A percentile compares a stretch with the other conserved stretches of the same genome.
phyloP scores from a whole-genome alignment of 2,888 invertebrate genomes.

The Acleris emargana region DNA sequence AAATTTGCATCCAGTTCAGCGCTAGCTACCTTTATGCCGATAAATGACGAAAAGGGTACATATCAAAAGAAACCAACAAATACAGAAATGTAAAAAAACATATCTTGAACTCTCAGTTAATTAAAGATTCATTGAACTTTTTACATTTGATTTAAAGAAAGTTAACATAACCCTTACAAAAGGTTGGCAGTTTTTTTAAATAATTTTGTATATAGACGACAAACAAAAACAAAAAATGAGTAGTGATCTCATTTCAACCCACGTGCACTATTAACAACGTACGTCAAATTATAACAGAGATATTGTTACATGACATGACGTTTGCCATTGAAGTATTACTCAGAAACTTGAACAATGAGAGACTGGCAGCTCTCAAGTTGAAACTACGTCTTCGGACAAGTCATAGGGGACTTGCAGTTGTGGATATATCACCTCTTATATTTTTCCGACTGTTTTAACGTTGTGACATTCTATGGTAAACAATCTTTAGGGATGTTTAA shows the following conservation, averaged over 20 bases:
- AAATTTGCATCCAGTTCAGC: too few relatives aligned
- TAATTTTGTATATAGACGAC: slow-evolving; percentile 1
- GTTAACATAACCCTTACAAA: too few relatives aligned
- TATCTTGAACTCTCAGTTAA: too few relatives aligned
- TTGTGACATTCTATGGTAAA: too few relatives aligned
- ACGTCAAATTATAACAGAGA: slow-evolving; percentile 37
- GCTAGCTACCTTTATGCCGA: too few relatives aligned
- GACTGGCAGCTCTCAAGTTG: slow-evolving; percentile 31
- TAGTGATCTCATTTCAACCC: slow-evolving; percentile 63
- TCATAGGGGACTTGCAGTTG: slow-evolving; percentile 11
- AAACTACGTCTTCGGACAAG: slow-evolving; percentile 17
- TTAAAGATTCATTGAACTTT: too few relatives aligned
- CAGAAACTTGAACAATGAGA: slow-evolving; percentile 32
- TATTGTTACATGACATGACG: slow-evolving; percentile 34
- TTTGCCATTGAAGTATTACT: slow-evolving; percentile 34
- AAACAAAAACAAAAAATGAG: slow-evolving; percentile 29
- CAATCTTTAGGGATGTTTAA: too few relatives aligned
- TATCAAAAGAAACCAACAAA: too few relatives aligned
- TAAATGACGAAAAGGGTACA: too few relatives aligned
- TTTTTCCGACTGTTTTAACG: too few relatives aligned
- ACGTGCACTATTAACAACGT: slow-evolving; percentile 43
- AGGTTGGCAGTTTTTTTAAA: neutral
- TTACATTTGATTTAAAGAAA: too few relatives aligned
- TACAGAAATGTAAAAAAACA: too few relatives aligned
- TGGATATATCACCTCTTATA: neutral